Conservation (phyloP, 2,113 vertebrate genomes). For the Dasypus novemcinctus region DNA sequence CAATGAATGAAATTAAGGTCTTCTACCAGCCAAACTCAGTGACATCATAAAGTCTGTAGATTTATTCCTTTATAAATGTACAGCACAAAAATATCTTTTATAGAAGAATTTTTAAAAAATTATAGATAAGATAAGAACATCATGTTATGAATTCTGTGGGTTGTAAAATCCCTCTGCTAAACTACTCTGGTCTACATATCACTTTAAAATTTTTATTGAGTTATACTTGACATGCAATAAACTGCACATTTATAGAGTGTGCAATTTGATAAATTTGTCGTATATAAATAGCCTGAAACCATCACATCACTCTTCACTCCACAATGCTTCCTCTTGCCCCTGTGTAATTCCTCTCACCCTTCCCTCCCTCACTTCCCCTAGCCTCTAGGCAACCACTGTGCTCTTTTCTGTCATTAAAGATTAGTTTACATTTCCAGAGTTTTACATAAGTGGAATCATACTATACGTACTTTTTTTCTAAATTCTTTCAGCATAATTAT, state of each 20-base stretch:
- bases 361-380: background rate
- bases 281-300: background rate
- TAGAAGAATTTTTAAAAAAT: background rate
- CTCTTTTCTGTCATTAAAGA: background rate
- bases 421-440: background rate
- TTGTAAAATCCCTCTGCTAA: background rate
- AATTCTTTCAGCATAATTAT: background rate
- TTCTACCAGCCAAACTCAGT: background rate
- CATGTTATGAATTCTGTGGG: background rate
- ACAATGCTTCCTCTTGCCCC: background rate
- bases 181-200: background rate
- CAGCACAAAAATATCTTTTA: background rate
- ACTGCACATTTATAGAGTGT: background rate
- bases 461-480: background rate
- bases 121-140: background rate
- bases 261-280: background rate
- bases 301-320: background rate
- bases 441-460: background rate
- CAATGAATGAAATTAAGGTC: slow-evolving; percentile 28
- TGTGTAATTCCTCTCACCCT: background rate
- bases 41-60: background rate
- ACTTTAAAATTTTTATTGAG: background rate
- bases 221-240: background rate
- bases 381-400: background rate
- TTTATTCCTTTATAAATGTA: background rate